Base-by-base conservation (phyloP, 2,113 vertebrate species). In the Malurus elegans region DNA sequence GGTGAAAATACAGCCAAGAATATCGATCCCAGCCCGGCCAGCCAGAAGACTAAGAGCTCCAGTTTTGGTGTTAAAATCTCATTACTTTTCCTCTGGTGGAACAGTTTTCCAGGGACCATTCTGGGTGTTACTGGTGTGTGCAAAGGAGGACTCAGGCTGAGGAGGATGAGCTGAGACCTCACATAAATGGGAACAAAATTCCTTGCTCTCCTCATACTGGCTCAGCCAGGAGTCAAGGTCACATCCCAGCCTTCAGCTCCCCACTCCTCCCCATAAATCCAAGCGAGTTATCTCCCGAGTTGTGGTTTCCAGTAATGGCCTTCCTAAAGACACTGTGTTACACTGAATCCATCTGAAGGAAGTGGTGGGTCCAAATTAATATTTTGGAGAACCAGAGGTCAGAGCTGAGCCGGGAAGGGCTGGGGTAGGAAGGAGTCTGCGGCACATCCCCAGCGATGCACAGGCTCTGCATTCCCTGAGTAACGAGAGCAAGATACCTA, bases 401-500 rank as follows among this genome's bases (percentile, higher is more conserved):
- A 3, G 54, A 60, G 86, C 73, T 67, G 12, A 51, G 79, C 92
- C 84, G 75, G 69, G 17, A 48, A 57, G 60, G 3, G 47, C 84
- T 40, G 51, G 60, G 76, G 53, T 14, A 73, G 2, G 8, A 66
- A 62, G 2, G 6, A 70, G 67, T 72, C 85, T 64, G 56, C 17
- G 1, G 90, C 92, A 86, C 82, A 84, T 62, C 81, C 86, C 38
- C 14, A 2, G 90, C n/a, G 71, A 51, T 10, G 42, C 74, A 91
- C 86, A 38, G 71, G 88, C 79, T 87, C 80, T 40, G 56, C 61
- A 3, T 69, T 84, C 83, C 72, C 83, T 60, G 84, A 90, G 85
- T 87, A 94, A 84, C 95, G 92, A 54, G 95, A 97, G 91, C 94
- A 83, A 78, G 86, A 70, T 83, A 93, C 91, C 91, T 93, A 96